These are phyloP conservation scores for Smittia aterrima DNA, from an alignment of 2,888 invertebrate genomes.

Conservation along the genomic window DNA sequence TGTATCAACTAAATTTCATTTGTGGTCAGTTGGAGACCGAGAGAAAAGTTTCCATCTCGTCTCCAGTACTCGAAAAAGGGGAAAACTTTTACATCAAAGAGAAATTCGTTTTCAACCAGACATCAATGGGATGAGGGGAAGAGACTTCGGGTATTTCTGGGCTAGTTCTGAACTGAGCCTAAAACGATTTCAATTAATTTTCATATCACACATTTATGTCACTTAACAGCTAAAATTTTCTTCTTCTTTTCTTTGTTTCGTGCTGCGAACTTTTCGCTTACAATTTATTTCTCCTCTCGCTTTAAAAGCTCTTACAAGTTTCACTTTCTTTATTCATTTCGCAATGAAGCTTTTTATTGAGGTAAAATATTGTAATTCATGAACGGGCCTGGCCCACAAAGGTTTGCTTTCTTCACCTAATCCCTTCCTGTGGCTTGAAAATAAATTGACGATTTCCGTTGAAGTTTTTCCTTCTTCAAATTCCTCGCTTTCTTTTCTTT, in stretches of 20 bases:
- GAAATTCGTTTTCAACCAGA: slow-evolving; percentile 17
- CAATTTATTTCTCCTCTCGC: neutral
- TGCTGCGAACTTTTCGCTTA: neutral
- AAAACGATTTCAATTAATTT: neutral
- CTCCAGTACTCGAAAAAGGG: neutral
- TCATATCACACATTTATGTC: slow-evolving; percentile 17
- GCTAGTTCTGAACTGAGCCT: too few species aligned
- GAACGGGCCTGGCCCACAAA: neutral
- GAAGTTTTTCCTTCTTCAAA: neutral
- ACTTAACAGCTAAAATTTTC: slow-evolving; percentile 1
- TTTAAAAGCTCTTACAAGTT: neutral
- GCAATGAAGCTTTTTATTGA: slow-evolving; percentile 14
- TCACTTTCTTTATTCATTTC: slow-evolving; percentile 1
- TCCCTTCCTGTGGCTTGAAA: neutral
- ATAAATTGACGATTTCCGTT: slow-evolving; percentile 15
- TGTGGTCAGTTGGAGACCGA: neutral
- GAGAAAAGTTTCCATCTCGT: neutral
- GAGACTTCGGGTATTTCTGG: too few species aligned
- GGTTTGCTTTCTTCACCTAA: neutral
- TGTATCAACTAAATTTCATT: neutral
- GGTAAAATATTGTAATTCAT: slow-evolving; percentile 23
- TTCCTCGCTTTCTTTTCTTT: neutral
- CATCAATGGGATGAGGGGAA: slow-evolving; percentile 1
- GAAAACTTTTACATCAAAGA: slow-evolving; percentile 15
- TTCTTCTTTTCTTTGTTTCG: slow-evolving; percentile 1